Base-by-base conservation (phyloP, 2,797 vertebrate species). In the Clarias fuscus region DNA sequence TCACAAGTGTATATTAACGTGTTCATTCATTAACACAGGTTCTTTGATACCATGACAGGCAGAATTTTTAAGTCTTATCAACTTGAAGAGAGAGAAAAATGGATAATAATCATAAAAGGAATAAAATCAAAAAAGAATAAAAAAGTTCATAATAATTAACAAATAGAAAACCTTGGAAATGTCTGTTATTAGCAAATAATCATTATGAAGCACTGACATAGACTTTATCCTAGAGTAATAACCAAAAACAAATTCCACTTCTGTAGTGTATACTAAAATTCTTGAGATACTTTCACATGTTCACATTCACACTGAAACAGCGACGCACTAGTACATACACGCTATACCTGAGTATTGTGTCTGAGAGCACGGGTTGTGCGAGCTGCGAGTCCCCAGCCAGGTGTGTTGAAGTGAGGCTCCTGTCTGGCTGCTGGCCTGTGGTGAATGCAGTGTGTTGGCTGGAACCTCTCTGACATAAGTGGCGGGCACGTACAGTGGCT, bases 401-500 rank as follows among this genome's bases (percentile, higher is more conserved):
- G 73, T 65, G 67, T 40, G 85, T 88, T 27, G 89, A 11, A 77
- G 85, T 0, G 92, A 91, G 37, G 91, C 59, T 56, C 92, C 84
- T 85, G 86, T 89, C 89, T 88, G 93, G 89, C 59, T 75, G 72
- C 77, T 90, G 92, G 65, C 13, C 86, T 94, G 93, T 0, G 91
- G 90, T 1, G 91, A 93, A 64, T 93, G 90, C 86, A 93, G 89
- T 4, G 90, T 91, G 7, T 88, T 90, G n/a, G 94, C 92, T 5
- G 94, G 93, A 84, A 98, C 93, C 92, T 97, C 96, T 0, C 90
- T 93, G 93, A 98, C 93, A 11, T 97, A 98, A 0, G 95, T 95
- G 43, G 97, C 96, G 0, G 98, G 97, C 1, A 98, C 95, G 20
- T 97, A 97, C 90, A 99, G 76, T 7, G 97, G 96, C 87, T 94